A percentile compares a stretch with the other conserved stretches of the same genome.
These are phyloP conservation scores for Balaeniceps rex DNA, from an alignment of 2,113 vertebrate species.

Conservation along the genomic window DNA sequence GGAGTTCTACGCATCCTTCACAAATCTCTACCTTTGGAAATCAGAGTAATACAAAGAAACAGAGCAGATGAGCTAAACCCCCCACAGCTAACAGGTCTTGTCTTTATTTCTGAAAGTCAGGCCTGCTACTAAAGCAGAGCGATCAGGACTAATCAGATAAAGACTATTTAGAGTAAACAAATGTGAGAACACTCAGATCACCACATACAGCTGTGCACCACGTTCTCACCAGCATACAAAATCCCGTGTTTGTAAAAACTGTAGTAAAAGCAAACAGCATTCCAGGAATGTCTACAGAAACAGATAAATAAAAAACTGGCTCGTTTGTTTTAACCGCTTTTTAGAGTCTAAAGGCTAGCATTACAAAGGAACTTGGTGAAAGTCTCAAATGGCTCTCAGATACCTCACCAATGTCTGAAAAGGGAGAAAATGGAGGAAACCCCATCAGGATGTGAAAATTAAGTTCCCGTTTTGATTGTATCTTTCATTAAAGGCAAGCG, in stretches of 20 bases:
- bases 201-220: background rate
- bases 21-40: slow-evolving; percentile 39
- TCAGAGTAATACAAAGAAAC: background rate
- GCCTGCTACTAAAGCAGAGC: background rate
- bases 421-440: background rate
- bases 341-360: background rate
- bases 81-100: background rate
- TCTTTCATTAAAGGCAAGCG: background rate
- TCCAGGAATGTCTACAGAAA: background rate
- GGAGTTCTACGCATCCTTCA: background rate
- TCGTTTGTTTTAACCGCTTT: background rate
- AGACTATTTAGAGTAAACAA: background rate
- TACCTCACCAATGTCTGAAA: background rate
- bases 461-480: background rate
- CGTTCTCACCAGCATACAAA: background rate
- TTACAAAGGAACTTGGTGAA: background rate
- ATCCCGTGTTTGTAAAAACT: background rate
- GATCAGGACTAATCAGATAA: background rate
- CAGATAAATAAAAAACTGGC: background rate
- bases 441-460: background rate
- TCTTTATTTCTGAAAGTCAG: slow-evolving; percentile 10
- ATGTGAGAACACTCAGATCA: background rate
- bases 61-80: background rate
- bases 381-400: background rate
- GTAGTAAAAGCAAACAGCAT: background rate